Base-by-base conservation (phyloP, 2,797 vertebrate species). In the Meriones psammophilus region DNA sequence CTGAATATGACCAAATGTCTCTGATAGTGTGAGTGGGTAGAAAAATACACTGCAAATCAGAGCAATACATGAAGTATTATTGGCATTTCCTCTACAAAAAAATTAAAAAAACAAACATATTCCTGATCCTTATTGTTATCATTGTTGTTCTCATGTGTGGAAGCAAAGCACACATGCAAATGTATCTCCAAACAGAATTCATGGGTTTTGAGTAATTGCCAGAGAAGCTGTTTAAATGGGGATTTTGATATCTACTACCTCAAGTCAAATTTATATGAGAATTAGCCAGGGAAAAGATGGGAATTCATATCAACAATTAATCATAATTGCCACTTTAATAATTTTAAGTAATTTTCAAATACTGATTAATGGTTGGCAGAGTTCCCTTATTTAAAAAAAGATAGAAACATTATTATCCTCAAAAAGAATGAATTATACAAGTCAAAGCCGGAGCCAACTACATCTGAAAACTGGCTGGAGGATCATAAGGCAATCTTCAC, bases 291-390 rank as follows among this genome's bases (percentile, higher is more conserved):
- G 97, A 97, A 97, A 98, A 93, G 84, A 91, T 6, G 97, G 96
- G 81, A 91, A 98, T 94, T 97, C 96, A 74, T 98, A 98, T 97
- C 84, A 98, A 98, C 96, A 98, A 98, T 98, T 98, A 98, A 96
- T 60, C 86, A 50, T 95, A 98, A 98, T 98, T 91, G 93, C 78
- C 42, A 98, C 97, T 98, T 98, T 94, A 88, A 96, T 77, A 98
- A 98, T 98, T 93, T 97, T 97, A 98, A 98, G 98, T 98, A 98
- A 98, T 98, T 98, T 98, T 83, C 97, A 98, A 98, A 97, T 89
- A 95, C 89, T 97, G 91, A 98, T 98, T 97, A 98, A 98, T 93
- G 98, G 71, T 92, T 98, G 96, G 28, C 84, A 97, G 94, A 83
- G 54, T 98, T 98, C 96, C 88, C 85, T 93, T 96, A 93, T 95